Conservation (phyloP, 1,140 invertebrate genomes). For the Bilobella aurantiaca region DNA sequence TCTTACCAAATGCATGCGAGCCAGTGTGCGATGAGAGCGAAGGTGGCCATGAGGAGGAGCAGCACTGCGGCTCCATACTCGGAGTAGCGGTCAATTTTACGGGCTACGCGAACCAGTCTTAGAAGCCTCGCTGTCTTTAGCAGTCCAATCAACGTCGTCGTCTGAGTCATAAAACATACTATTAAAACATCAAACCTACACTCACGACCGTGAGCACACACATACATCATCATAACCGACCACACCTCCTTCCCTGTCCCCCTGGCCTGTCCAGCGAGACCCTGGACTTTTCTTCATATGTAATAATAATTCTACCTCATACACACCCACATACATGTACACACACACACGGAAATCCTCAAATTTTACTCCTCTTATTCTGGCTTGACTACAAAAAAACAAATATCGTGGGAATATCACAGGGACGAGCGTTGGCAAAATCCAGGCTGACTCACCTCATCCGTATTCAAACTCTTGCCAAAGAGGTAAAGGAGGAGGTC, state of each 20-base stretch:
- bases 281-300: too few species aligned
- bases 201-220: background rate
- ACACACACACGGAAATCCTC: too few species aligned
- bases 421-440: too few species aligned
- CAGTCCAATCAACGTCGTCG: slow-evolving; percentile 92
- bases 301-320: too few species aligned
- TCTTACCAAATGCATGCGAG: slow-evolving; percentile 60
- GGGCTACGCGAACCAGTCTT: slow-evolving; percentile 83
- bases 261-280: too few species aligned
- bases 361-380: too few species aligned
- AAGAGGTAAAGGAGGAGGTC: slow-evolving; percentile 76
- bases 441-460: too few species aligned
- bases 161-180: slow-evolving; percentile 50
- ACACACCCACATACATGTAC: too few species aligned
- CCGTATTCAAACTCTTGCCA: slow-evolving; percentile 86
- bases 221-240: too few species aligned
- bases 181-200: background rate
- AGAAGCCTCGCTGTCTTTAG: slow-evolving; percentile 92
- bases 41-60: slow-evolving; percentile 91
- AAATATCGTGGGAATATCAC: too few species aligned
- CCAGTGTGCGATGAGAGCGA: slow-evolving; percentile 98
- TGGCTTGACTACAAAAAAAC: too few species aligned
- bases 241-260: too few species aligned
- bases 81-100: slow-evolving; percentile 95
- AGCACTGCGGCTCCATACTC: slow-evolving; percentile 97